Conservation (phyloP, 2,113 vertebrate genomes). For the Chlamydotis undulata region DNA sequence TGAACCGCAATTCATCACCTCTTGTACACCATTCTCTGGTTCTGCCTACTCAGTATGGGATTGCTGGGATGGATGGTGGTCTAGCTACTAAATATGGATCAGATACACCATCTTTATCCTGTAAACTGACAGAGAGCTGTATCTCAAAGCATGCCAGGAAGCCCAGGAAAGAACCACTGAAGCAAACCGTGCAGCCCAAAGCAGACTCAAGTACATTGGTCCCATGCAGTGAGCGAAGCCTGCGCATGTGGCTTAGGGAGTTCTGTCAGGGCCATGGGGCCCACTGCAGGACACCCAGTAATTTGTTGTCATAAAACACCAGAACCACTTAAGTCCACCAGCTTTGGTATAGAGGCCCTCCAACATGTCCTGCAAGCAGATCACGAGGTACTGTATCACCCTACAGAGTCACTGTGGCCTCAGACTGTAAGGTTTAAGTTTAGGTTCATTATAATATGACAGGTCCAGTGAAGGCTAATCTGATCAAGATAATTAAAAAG, state of each 20-base stretch:
- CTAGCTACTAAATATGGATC: background rate
- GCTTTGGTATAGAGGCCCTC: background rate
- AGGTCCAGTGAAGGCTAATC: background rate
- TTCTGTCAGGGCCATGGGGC: background rate
- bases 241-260: background rate
- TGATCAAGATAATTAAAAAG: conserved; percentile 8
- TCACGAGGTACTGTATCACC: background rate
- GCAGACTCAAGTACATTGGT: background rate
- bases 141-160: background rate
- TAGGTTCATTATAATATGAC: background rate
- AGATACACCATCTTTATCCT: background rate
- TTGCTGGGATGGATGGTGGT: background rate
- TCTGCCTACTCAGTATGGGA: background rate
- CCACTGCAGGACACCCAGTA: background rate
- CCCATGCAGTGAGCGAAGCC: background rate
- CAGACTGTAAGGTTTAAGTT: background rate
- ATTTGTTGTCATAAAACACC: background rate
- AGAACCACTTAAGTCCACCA: background rate
- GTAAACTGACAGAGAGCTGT: background rate
- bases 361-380: background rate
- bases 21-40: background rate
- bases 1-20: background rate
- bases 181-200: background rate
- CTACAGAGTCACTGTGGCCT: background rate
- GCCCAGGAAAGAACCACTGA: background rate